Percentiles rank a stretch among this genome's conserved stretches.
These are phyloP conservation scores for Aphrophora alni DNA, from an alignment of 2,888 invertebrate species.

Conservation along the genomic window DNA sequence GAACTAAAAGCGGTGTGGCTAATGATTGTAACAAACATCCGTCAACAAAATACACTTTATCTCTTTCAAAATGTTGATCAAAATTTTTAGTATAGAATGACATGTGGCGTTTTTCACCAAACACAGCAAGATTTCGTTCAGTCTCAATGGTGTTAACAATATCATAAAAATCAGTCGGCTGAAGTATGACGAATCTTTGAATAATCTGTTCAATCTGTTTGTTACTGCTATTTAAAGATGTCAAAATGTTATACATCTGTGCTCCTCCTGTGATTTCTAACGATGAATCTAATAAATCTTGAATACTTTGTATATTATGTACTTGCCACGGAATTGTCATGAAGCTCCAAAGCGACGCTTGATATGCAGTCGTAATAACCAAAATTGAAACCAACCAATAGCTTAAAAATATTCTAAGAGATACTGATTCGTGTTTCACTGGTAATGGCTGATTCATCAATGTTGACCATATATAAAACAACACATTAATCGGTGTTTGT, in stretches of 20 bases:
- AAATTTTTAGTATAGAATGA: constrained; percentile 28
- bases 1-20: constrained; percentile 27
- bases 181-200: constrained; percentile 42
- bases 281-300: constrained; percentile 47
- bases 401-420: constrained; percentile 44
- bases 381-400: constrained; percentile 50
- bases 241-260: constrained; percentile 46
- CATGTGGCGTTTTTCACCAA: constrained; percentile 38
- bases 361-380: constrained; percentile 47
- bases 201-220: constrained; percentile 40
- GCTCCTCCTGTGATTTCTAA: constrained; percentile 47
- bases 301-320: constrained; percentile 46
- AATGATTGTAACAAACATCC: constrained; percentile 35
- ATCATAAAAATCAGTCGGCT: constrained; percentile 41
- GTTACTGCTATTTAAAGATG: constrained; percentile 43
- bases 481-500: constrained; percentile 29
- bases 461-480: constrained; percentile 27
- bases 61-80: constrained; percentile 22
- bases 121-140: constrained; percentile 42
- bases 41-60: constrained; percentile 26
- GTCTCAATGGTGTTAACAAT: constrained; percentile 39
- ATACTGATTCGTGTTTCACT: constrained; percentile 10
- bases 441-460: constrained; percentile 30
- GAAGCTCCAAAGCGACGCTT: constrained; percentile 48
- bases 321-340: constrained; percentile 50